Percentiles rank a stretch among this genome's conserved stretches.
phyloP scores from a whole-genome alignment of 2,888 invertebrate species.

The Coelogynopora nodosa region DNA sequence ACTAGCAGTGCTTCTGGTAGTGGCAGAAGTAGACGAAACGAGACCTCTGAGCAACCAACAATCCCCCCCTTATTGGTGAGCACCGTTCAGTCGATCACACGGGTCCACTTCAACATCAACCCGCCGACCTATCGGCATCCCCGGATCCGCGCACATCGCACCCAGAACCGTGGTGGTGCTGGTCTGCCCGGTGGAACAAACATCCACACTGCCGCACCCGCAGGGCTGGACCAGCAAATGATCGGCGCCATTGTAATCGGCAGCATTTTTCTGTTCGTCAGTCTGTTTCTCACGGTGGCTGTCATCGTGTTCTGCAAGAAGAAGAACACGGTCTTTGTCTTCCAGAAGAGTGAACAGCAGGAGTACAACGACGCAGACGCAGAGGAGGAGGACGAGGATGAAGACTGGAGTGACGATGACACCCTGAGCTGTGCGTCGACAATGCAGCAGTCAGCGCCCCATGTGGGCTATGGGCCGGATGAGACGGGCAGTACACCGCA shows the following conservation, averaged over 20 bases:
- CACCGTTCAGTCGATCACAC: neutral
- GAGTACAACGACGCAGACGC: neutral
- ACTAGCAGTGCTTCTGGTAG: no score
- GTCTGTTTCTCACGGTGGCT: neutral
- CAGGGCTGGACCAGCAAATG: neutral
- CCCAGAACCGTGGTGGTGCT: neutral
- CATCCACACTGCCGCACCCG: no score
- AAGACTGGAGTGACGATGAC: no score
- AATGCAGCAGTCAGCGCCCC: neutral
- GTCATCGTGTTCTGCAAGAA: constrained; percentile 10
- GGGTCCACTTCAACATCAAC: neutral
- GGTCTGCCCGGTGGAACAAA: no score
- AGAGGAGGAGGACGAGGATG: neutral
- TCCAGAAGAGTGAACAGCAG: constrained; percentile 36
- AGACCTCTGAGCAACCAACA: no score
- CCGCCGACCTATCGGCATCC: neutral
- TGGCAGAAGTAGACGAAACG: no score
- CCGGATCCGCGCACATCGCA: neutral
- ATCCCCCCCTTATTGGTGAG: no score
- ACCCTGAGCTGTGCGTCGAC: neutral
- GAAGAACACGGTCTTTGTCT: constrained; percentile 35
- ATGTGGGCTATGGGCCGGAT: no score
- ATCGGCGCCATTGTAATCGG: constrained; percentile 17
- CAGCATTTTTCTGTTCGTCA: constrained; percentile 23
- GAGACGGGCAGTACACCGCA: no score